Base-by-base conservation (phyloP, 2,113 vertebrate species). In the Trematocara nigrifrons region DNA sequence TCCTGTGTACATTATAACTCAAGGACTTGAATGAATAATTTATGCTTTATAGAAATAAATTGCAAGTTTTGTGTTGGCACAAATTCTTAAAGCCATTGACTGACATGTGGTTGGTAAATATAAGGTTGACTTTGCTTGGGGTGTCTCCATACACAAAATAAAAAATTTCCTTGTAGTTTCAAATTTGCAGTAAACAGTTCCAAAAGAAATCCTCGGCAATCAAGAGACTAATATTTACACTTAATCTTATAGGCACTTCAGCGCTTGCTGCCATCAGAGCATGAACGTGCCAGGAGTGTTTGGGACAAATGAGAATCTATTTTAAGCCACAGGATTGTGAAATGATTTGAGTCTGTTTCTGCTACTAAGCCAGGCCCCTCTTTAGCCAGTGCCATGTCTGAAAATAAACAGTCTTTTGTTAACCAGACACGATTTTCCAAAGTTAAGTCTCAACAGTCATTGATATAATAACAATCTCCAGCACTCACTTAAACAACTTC, bases 381-480 rank as follows among this genome's bases (percentile, higher is more conserved):
- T 90, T 91, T 86, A 85, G 88, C 90, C 80, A 33, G 79, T 92
- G 85, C 93, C 90, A 90, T 91, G 78, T 79, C 84, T 82, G 81
- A 93, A 93, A 92, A 94, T 94, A 95, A 95, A 96, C 92, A 93
- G 42, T 74, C 82, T 92, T 95, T 94, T 90, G 81, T 93, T 92
- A 93, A 88, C 49, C 88, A 91, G 93, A 93, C 87, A 57, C 57
- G 31, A 88, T 91, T 91, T 93, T 96, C 92, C 91, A 93, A 85
- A 83, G 86, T 86, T 86, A 91, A 84, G 88, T 94, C 87, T 91
- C 82, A 92, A 87, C 90, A 94, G 90, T 94, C 91, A 85, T 87
- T 84, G 87, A 92, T 93, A 95, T 89, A 95, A 96, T 94, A 96
- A 95, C 95, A 95, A 94, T 91, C 83, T 53, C 47, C 20, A 80